phyloP scores from a whole-genome alignment of 2,797 vertebrate species.

The Acrossocheilus fasciatus region DNA sequence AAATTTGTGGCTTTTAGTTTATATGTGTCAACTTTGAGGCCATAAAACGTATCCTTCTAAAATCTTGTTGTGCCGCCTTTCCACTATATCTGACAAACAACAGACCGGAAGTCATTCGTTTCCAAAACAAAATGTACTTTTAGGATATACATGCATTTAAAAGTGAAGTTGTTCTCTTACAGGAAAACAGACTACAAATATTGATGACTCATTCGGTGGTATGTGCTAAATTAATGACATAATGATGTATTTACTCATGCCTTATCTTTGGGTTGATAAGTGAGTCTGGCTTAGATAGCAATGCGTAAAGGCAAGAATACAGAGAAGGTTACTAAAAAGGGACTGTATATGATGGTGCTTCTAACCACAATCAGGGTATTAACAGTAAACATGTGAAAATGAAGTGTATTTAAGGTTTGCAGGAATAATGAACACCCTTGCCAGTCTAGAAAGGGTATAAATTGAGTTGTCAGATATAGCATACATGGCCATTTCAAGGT shows the following conservation, averaged over 20 bases:
- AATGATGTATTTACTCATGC: not conserved
- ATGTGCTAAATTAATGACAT: not conserved
- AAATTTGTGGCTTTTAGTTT: not conserved
- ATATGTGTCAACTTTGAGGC: not conserved
- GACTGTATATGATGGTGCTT: not conserved
- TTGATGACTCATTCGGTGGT: not conserved
- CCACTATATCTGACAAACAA: too few species aligned
- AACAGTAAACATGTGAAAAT: not conserved
- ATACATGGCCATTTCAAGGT: constrained; percentile 26
- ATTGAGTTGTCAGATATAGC: constrained; percentile 4
- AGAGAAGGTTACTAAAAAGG: not conserved
- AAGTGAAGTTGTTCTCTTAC: not conserved
- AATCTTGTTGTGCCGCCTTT: not conserved
- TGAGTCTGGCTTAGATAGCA: constrained; percentile 1
- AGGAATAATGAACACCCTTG: constrained; percentile 4
- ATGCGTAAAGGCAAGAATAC: not conserved
- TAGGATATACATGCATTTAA: not conserved
- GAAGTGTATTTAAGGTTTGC: not conserved
- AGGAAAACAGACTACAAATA: not conserved
- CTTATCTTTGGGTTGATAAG: not conserved
- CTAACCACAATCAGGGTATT: not conserved
- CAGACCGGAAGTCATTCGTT: too few species aligned
- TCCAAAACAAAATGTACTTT: not conserved
- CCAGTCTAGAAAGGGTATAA: constrained; percentile 6
- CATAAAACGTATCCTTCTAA: not conserved